Conservation (phyloP, 2,797 vertebrate genomes). For the Toxotes lorentzi region DNA sequence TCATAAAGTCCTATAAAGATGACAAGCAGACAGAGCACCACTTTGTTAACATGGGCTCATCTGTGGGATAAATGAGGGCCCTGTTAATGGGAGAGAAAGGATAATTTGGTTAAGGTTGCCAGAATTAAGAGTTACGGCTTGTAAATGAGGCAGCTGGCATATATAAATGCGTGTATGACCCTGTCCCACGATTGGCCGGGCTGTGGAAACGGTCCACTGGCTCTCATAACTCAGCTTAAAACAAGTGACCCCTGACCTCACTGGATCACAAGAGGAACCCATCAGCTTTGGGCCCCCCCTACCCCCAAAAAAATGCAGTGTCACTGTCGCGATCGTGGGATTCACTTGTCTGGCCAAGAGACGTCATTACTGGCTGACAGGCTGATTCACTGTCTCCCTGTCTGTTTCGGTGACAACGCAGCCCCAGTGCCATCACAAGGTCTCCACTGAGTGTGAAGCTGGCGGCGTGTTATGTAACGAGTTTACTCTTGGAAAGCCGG, state of each 20-base stretch:
- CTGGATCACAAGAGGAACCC: conserved; percentile 30
- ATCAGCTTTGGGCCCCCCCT: conserved; percentile 16
- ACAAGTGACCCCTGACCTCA: conserved; percentile 51
- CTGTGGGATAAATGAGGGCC: conserved; percentile 85
- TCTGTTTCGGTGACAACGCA: conserved; percentile 58
- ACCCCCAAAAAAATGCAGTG: conserved; percentile 40
- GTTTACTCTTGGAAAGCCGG: conserved; percentile 42
- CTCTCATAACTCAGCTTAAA: conserved; percentile 59
- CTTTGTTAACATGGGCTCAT: conserved; percentile 77
- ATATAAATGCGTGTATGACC: conserved; percentile 22
- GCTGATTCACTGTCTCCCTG: conserved; percentile 62
- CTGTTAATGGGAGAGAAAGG: conserved; percentile 85
- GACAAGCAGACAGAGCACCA: conserved; percentile 34
- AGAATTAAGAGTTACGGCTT: conserved; percentile 56
- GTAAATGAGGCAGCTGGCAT: conserved; percentile 40
- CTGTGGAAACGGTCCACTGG: conserved; percentile 21
- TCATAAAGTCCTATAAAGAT: conserved; percentile 56
- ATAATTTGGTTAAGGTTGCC: conserved; percentile 55
- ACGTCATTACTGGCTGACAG: conserved; percentile 60
- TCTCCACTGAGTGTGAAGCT: conserved; percentile 33
- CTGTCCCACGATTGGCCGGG: conserved; percentile 20
- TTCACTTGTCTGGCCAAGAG: conserved; percentile 38
- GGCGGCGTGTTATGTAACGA: conserved; percentile 45
- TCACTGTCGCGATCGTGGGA: conserved; percentile 59
- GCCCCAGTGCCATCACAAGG: conserved; percentile 52